Evolutionary conservation across 2,888 invertebrate species (phyloP).

Genomic region (Eutolmus rufibarbis): DNA sequence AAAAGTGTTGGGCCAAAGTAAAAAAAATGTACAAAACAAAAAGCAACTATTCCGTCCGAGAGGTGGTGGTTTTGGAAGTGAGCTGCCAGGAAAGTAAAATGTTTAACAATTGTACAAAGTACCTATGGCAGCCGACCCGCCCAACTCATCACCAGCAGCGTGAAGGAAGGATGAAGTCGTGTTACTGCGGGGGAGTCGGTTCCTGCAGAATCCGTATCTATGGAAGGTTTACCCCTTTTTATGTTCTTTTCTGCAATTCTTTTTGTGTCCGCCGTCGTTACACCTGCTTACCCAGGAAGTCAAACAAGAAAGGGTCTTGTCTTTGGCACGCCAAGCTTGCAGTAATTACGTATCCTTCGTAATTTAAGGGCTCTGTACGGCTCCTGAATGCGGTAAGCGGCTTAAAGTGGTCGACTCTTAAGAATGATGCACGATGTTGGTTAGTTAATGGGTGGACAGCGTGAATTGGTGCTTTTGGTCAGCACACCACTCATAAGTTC

Average conservation of each 20-base stretch:
- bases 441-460: not conserved
- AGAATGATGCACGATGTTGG: not conserved
- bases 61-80: not conserved
- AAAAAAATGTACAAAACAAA: not conserved
- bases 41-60: not conserved
- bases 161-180: not conserved
- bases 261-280: not conserved
- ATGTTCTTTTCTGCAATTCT: not conserved
- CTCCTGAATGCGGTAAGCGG: not conserved
- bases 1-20: not conserved
- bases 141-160: not conserved
- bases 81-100: constrained; percentile 19
- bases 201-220: not conserved
- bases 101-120: not conserved
- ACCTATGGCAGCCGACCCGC: not conserved
- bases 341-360: not conserved
- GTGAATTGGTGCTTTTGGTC: not conserved
- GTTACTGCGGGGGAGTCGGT: not conserved
- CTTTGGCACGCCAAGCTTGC: not conserved
- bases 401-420: not conserved
- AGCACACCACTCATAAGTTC: not conserved
- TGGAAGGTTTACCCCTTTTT: not conserved
- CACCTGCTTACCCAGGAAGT: not conserved
- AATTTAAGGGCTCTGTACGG: not conserved
- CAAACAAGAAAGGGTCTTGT: not conserved